A percentile compares a stretch with the other conserved stretches of the same genome.
These are phyloP conservation scores for Glomeris maerens DNA, from an alignment of 1,140 invertebrate genomes.

Conservation along the genomic window DNA sequence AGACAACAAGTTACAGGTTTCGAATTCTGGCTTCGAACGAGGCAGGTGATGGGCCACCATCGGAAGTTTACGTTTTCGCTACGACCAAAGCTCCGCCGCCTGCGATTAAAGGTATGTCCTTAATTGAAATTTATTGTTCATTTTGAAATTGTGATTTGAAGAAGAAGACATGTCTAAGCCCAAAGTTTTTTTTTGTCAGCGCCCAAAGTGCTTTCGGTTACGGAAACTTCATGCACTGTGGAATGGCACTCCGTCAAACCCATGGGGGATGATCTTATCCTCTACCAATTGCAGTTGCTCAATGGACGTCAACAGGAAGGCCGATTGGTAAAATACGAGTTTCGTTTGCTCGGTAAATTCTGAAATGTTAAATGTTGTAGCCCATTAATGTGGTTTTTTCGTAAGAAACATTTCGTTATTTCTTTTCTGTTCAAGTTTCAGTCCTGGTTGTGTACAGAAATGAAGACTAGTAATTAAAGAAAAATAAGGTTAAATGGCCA, in stretches of 20 bases:
- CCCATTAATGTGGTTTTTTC: neutral
- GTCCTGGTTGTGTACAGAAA: too few species aligned
- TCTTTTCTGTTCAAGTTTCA: slow-evolving; percentile 14
- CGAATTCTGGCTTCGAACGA: slow-evolving; percentile 66
- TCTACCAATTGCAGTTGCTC: slow-evolving; percentile 49
- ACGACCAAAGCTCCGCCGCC: slow-evolving; percentile 64
- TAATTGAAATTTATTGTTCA: neutral
- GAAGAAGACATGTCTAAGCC: too few species aligned
- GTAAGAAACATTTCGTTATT: slow-evolving; percentile 8
- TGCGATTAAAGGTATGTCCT: slow-evolving; percentile 45
- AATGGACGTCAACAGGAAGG: slow-evolving; percentile 44
- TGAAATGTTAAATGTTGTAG: neutral
- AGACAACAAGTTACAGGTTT: slow-evolving; percentile 61
- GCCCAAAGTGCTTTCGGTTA: slow-evolving; percentile 26
- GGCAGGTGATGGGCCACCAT: slow-evolving; percentile 63
- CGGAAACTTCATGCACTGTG: slow-evolving; percentile 27
- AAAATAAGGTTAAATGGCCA: too few species aligned
- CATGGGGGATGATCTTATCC: slow-evolving; percentile 43
- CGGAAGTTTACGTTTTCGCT: slow-evolving; percentile 45
- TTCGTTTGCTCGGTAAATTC: neutral
- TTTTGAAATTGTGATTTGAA: neutral
- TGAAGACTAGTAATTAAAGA: too few species aligned
- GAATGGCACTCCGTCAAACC: slow-evolving; percentile 33
- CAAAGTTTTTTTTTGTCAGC: slow-evolving; percentile 16
- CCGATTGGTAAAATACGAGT: slow-evolving; percentile 35